Evolutionary conservation across 2,888 invertebrate species (phyloP).

Genomic region (Chymomyza amoena): DNA sequence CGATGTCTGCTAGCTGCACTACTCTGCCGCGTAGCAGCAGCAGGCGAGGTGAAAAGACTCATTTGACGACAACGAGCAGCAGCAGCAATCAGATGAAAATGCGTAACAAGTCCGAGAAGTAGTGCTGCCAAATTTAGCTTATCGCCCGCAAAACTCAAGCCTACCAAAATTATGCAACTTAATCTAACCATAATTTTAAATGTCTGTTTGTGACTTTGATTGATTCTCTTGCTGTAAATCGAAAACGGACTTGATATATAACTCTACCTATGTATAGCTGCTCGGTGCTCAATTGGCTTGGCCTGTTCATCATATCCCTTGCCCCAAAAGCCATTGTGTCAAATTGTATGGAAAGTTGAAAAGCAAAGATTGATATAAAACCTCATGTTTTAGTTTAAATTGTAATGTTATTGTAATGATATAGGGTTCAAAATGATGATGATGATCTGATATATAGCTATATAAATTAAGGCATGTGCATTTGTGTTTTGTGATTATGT

Average conservation of each 20-base stretch:
- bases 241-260: neutral
- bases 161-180: neutral
- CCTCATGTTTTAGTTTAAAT: conserved; percentile 67
- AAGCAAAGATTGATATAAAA: conserved; percentile 18
- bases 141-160: neutral
- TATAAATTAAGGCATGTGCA: conserved; percentile 33
- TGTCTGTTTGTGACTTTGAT: neutral
- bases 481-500: conserved; percentile 61
- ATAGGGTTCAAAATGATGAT: conserved; percentile 18
- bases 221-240: neutral
- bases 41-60: conserved; percentile 76
- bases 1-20: conserved; percentile 78
- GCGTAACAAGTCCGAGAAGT: conserved; percentile 70
- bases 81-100: conserved; percentile 51
- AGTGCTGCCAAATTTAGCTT: conserved; percentile 9
- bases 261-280: conserved; percentile 12
- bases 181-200: conserved; percentile 24
- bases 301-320: conserved; percentile 23
- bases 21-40: conserved; percentile 75
- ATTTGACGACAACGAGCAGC: conserved; percentile 29
- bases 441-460: conserved; percentile 17
- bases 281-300: conserved; percentile 32
- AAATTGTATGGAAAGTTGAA: conserved; percentile 24
- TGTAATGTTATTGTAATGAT: conserved; percentile 44
- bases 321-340: conserved; percentile 43